Evolutionary conservation across 2,888 invertebrate species (phyloP).

Genomic region (Caenorhabditis parvicauda): DNA sequence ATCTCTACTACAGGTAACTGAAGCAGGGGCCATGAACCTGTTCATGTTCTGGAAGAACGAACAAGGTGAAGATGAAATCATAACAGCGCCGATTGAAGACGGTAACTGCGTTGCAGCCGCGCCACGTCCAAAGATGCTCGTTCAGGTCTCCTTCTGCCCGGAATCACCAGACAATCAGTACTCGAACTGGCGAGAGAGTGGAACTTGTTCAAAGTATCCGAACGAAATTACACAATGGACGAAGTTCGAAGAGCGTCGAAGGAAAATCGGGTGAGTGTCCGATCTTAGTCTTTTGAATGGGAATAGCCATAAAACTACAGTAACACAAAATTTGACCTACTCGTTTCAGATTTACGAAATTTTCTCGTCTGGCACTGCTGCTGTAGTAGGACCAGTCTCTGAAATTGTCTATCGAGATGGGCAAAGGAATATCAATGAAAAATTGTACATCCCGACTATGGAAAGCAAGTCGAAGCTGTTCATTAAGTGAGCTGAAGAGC

Average conservation of each 20-base stretch:
- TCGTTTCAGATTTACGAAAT: slow-evolving; percentile 80
- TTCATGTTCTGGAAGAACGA: slow-evolving; percentile 84
- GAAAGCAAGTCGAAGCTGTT: slow-evolving; percentile 75
- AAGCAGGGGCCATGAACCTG: slow-evolving; percentile 97
- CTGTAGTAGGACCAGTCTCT: slow-evolving; percentile 85
- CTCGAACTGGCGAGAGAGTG: slow-evolving; percentile 78
- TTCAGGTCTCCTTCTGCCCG: slow-evolving; percentile 92
- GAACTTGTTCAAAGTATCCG: slow-evolving; percentile 78
- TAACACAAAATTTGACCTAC: not conserved
- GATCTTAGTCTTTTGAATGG: too few species aligned
- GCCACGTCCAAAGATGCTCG: not conserved
- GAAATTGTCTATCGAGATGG: slow-evolving; percentile 74
- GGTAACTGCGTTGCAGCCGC: not conserved
- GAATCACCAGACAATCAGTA: slow-evolving; percentile 85
- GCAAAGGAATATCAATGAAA: slow-evolving; percentile 64
- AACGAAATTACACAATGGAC: slow-evolving; percentile 80
- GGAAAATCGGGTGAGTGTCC: slow-evolving; percentile 78
- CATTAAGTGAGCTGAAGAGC: slow-evolving; percentile 66
- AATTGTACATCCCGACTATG: slow-evolving; percentile 65
- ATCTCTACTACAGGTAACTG: slow-evolving; percentile 79
- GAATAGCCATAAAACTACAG: not conserved
- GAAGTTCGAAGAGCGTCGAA: slow-evolving; percentile 75
- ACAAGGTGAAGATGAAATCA: slow-evolving; percentile 80
- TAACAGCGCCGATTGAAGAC: slow-evolving; percentile 79
- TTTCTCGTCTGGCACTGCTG: slow-evolving; percentile 95